A percentile compares a stretch with the other conserved stretches of the same genome.
These are phyloP conservation scores for Oceanites oceanicus DNA, from an alignment of 2,113 vertebrate genomes.

Conservation along the genomic window DNA sequence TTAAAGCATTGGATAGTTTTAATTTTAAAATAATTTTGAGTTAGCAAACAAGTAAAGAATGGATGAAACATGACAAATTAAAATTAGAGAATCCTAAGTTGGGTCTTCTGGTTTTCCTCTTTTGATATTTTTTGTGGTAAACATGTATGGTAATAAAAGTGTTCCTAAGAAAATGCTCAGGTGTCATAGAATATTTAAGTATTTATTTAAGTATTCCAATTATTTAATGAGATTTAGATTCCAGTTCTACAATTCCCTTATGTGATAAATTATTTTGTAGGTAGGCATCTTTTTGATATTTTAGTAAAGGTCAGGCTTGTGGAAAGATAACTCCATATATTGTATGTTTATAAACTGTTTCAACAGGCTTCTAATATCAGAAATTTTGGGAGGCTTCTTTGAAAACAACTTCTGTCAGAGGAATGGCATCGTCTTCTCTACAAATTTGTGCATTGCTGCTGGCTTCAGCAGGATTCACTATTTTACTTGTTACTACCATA, in stretches of 20 bases:
- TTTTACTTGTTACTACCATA: conserved; percentile 70
- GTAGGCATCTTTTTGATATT: neutral
- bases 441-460: conserved; percentile 75
- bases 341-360: neutral
- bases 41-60: neutral
- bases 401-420: neutral
- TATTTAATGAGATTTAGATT: neutral
- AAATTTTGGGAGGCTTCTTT: neutral
- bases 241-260: neutral
- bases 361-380: neutral
- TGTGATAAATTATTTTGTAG: neutral
- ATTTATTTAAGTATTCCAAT: neutral
- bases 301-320: neutral
- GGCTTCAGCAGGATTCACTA: conserved; percentile 74
- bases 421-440: conserved; percentile 61
- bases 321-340: neutral
- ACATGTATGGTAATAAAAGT: neutral
- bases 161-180: neutral
- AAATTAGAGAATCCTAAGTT: neutral
- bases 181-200: neutral
- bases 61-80: neutral
- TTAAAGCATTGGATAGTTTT: neutral
- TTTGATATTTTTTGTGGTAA: neutral
- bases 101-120: neutral
- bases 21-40: neutral